phyloP scores from a whole-genome alignment of 1,140 invertebrate genomes.

The Scaptomyza montana region DNA sequence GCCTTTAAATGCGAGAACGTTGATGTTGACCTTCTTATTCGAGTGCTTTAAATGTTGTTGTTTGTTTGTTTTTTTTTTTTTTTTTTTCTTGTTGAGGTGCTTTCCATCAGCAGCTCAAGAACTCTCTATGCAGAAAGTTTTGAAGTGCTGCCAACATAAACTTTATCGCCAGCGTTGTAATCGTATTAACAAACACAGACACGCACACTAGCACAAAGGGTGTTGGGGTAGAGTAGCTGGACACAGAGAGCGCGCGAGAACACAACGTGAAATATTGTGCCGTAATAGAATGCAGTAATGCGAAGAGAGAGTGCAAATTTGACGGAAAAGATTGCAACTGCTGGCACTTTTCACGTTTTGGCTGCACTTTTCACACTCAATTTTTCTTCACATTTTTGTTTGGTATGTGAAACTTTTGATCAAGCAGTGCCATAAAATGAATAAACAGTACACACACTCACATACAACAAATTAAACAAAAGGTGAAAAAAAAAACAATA shows the following conservation, averaged over 20 bases:
- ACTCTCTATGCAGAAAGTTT: slow-evolving; percentile 36
- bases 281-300: slow-evolving; percentile 25
- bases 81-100: slow-evolving; percentile 13
- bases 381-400: slow-evolving; percentile 15
- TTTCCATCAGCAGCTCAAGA: slow-evolving; percentile 26
- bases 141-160: slow-evolving; percentile 19
- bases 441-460: slow-evolving; percentile 16
- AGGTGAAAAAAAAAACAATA: neutral
- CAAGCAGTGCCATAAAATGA: neutral
- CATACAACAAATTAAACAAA: slow-evolving; percentile 23
- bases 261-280: slow-evolving; percentile 10
- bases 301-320: neutral
- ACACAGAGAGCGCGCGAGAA: slow-evolving; percentile 1
- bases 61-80: neutral
- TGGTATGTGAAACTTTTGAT: slow-evolving; percentile 12
- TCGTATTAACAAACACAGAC: slow-evolving; percentile 14
- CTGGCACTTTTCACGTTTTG: slow-evolving; percentile 23
- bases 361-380: slow-evolving; percentile 9
- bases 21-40: slow-evolving; percentile 65
- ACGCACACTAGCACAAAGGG: slow-evolving; percentile 3
- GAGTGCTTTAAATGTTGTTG: neutral
- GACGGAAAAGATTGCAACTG: slow-evolving; percentile 9
- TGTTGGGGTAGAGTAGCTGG: slow-evolving; percentile 7
- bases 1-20: slow-evolving; percentile 4
- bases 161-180: slow-evolving; percentile 23